phyloP scores from a whole-genome alignment of 2,888 invertebrate species.

The Phalera bucephala region DNA sequence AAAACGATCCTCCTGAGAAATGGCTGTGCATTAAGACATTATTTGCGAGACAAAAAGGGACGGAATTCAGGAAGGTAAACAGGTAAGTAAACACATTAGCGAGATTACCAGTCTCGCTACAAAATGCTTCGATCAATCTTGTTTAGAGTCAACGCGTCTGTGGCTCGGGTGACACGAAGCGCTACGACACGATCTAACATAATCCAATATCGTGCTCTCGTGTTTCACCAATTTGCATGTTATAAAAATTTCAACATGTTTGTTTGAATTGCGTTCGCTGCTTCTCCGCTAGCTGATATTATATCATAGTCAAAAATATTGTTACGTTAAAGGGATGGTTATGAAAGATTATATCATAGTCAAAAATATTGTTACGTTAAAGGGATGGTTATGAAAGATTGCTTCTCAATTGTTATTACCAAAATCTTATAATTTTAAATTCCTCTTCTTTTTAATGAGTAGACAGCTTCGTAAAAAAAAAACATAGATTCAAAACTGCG shows the following conservation, averaged over 20 bases:
- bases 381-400: too few relatives aligned
- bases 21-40: conserved; percentile 53
- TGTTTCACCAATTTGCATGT: conserved; percentile 20
- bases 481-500: too few relatives aligned
- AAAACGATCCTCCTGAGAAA: conserved; percentile 44
- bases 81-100: conserved; percentile 71
- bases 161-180: conserved; percentile 4
- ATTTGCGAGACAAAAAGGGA: conserved; percentile 52
- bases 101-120: conserved; percentile 51
- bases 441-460: too few relatives aligned
- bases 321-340: too few relatives aligned
- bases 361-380: too few relatives aligned
- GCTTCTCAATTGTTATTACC: too few relatives aligned
- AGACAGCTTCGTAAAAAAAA: too few relatives aligned
- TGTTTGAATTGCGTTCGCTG: background rate
- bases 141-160: conserved; percentile 29
- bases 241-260: conserved; percentile 17
- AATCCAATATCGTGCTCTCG: background rate
- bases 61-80: conserved; percentile 55
- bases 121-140: conserved; percentile 55
- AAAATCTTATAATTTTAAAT: too few relatives aligned
- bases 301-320: too few relatives aligned
- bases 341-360: too few relatives aligned
- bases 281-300: background rate
- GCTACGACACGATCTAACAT: background rate